Conservation (phyloP, 2,797 vertebrate species). For the Malacoctenus gilli region DNA sequence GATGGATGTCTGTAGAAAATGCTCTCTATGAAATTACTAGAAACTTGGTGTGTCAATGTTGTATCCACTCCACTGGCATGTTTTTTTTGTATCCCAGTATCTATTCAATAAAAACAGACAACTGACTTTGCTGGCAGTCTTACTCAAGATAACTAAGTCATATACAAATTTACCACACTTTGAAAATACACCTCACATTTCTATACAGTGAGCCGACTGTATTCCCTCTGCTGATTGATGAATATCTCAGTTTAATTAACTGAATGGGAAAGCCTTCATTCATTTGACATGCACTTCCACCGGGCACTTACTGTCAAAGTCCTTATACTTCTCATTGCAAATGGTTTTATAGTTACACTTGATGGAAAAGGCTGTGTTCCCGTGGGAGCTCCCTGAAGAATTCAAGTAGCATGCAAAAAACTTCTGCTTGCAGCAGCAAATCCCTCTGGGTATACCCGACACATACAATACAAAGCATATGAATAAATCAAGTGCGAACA, state of each 20-base stretch:
- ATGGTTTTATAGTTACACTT: slow-evolving; percentile 28
- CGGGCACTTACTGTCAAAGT: slow-evolving; percentile 31
- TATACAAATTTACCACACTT: neutral
- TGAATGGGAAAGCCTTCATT: slow-evolving; percentile 18
- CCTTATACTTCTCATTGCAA: slow-evolving; percentile 34
- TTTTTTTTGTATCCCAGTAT: neutral
- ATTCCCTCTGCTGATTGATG: slow-evolving; percentile 24
- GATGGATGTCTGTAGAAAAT: too few species aligned
- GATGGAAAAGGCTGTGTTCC: slow-evolving; percentile 27
- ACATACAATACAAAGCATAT: slow-evolving; percentile 24
- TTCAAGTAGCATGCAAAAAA: slow-evolving; percentile 20
- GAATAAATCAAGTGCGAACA: slow-evolving; percentile 28
- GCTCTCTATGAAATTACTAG: too few species aligned
- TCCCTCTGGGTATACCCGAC: slow-evolving; percentile 9
- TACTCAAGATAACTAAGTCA: too few species aligned
- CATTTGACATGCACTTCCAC: slow-evolving; percentile 16
- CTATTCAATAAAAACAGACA: too few species aligned
- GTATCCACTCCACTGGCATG: too few species aligned
- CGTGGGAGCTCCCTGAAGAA: slow-evolving; percentile 33
- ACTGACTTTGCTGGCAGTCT: neutral
- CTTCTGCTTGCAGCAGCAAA: slow-evolving; percentile 29
- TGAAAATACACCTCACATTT: slow-evolving; percentile 5
- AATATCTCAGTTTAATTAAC: slow-evolving; percentile 41
- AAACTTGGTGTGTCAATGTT: too few species aligned
- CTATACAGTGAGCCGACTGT: slow-evolving; percentile 7